phyloP scores from a whole-genome alignment of 2,113 vertebrate species.

The Struthidea cinerea region DNA sequence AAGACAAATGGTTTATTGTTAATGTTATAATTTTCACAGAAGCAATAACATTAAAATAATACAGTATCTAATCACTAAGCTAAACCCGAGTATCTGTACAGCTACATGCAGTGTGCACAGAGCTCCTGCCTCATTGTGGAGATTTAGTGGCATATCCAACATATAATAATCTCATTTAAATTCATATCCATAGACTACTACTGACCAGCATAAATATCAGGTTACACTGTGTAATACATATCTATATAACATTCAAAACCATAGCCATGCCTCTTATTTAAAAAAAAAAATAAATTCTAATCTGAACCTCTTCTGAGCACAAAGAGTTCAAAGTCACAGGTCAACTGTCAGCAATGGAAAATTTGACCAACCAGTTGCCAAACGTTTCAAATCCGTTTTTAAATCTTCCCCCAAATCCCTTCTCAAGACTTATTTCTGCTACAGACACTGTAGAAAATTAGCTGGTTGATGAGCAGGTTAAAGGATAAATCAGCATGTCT shows the following conservation, averaged over 20 bases:
- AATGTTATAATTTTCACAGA: background rate
- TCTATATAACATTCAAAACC: background rate
- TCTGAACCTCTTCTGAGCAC: background rate
- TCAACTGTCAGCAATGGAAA: background rate
- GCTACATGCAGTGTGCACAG: too few relatives aligned
- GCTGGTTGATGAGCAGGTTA: background rate
- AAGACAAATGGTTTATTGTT: background rate
- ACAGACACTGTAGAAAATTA: background rate
- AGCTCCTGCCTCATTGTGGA: background rate
- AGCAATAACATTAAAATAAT: background rate
- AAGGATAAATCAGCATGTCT: background rate
- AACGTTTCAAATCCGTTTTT: constrained; percentile 35
- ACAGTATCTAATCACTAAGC: background rate
- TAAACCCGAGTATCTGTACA: background rate
- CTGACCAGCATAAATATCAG: background rate
- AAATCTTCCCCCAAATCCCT: constrained; percentile 44
- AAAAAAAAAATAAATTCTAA: background rate
- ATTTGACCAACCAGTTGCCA: background rate
- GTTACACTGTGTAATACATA: background rate
- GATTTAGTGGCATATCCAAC: background rate
- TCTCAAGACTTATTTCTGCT: constrained; percentile 24
- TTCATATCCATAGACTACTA: background rate
- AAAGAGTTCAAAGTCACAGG: background rate
- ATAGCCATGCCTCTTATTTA: background rate
- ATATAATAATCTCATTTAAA: background rate